These are phyloP conservation scores for Phyllostomus hastatus DNA, from an alignment of 2,113 vertebrate species.

Conservation along the genomic window DNA sequence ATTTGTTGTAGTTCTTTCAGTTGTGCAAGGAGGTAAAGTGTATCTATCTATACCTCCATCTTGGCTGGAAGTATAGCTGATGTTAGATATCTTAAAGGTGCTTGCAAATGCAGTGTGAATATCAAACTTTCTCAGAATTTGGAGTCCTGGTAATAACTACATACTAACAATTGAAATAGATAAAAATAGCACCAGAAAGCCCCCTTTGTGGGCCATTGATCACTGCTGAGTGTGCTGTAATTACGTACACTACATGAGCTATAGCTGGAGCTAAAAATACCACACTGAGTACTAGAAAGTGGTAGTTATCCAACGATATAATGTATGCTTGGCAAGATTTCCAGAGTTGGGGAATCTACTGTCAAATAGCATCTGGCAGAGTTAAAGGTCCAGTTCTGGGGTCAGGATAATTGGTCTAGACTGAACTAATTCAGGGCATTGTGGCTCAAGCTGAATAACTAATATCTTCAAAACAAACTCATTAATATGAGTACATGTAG, in stretches of 20 bases:
- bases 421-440: neutral
- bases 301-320: conserved; percentile 79
- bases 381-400: conserved; percentile 27
- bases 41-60: no score
- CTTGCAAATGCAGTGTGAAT: conserved; percentile 44
- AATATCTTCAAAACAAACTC: neutral
- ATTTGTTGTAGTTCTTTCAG: no score
- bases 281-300: conserved; percentile 72
- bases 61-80: neutral
- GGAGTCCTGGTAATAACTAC: conserved; percentile 22
- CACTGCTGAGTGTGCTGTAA: conserved; percentile 74
- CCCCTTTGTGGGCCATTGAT: conserved; percentile 68
- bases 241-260: conserved; percentile 76
- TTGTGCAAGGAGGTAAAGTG: no score
- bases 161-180: conserved; percentile 38
- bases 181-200: conserved; percentile 70
- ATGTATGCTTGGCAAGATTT: conserved; percentile 72
- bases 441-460: conserved; percentile 20
- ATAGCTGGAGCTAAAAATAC: conserved; percentile 81
- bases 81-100: neutral
- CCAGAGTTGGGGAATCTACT: conserved; percentile 32
- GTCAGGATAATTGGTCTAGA: conserved; percentile 49
- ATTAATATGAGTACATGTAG: neutral
- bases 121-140: conserved; percentile 59
- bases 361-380: conserved; percentile 56